Base-by-base conservation (phyloP, 2,888 invertebrate species). In the Toxonevra muliebris region DNA sequence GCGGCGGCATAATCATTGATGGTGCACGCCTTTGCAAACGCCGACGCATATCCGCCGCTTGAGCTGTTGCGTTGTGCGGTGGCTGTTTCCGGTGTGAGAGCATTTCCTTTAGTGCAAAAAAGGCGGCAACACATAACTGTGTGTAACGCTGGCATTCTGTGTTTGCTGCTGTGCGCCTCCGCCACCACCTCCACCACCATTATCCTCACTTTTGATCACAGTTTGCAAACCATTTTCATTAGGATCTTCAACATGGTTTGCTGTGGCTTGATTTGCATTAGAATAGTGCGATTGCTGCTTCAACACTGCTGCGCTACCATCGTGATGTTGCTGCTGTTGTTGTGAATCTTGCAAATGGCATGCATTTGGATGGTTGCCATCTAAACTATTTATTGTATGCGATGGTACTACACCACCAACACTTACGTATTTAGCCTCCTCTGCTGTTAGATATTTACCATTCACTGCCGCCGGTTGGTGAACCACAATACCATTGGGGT, bases 51-150 rank as follows among this genome's bases (percentile, higher is more conserved):
- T 50, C 59, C 53, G 65, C 62, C 57, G 69, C 20, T 54, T 54
- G 62, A 61, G 66, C 68, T 58, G 65, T 30, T 30, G 40, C 1
- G 40, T 13, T 7, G 59, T 15, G 60, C 60, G 54, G 12, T 19
- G 55, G 61, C 66, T 77, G 80, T 70, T 79, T 82, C 61, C 82
- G 82, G 71, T 80, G 83, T 77, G 81, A 80, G 82, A 85, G 84
- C 83, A 84, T 83, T 84, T 84, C 81, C 76, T 79, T 85, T 77
- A 85, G 77, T 84, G 85, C 83, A 85, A 85, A 85, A 85, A 85
- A 84, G 85, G 84, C 73, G 85, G 85, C 80, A 85, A 75, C 55
- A 85, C 85, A 75, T 85, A 85, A 74, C 79, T 85, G 71, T 85
- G 85, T n/a, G 83, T 80, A 72, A 80, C 82, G 76, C 70, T 82